Percentiles rank a stretch among this genome's conserved stretches.
Evolutionary conservation across 2,888 invertebrate species (phyloP).

Genomic region (Mimachlamys varia): DNA sequence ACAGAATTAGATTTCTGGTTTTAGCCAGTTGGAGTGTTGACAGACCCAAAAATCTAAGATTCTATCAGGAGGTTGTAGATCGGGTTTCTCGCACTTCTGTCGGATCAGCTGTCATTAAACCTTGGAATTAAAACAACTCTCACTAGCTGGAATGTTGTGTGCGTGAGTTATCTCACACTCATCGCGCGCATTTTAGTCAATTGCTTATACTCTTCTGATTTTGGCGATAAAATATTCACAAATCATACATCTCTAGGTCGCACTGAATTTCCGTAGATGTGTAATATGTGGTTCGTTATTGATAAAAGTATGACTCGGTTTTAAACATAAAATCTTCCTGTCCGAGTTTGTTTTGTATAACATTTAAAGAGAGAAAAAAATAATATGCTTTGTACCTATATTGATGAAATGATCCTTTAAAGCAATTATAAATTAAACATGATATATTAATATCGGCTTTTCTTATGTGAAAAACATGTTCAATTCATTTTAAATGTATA

Average conservation of each 20-base stretch:
- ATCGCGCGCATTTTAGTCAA: conserved; percentile 24
- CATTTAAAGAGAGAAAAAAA: too few species aligned
- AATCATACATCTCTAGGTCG: background rate
- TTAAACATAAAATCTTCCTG: too few species aligned
- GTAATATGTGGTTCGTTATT: background rate
- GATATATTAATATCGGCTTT: too few species aligned
- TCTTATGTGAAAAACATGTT: too few species aligned
- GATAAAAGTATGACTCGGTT: too few species aligned
- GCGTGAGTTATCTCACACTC: conserved; percentile 15
- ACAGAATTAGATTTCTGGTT: background rate
- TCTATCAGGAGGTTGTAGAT: background rate
- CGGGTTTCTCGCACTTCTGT: conserved; percentile 33
- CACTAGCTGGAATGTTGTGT: conserved; percentile 18
- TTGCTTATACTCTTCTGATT: conserved; percentile 17
- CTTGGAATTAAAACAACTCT: conserved; percentile 13
- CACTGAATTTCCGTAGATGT: background rate
- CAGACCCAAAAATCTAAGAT: conserved; percentile 1
- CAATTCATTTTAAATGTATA: too few species aligned
- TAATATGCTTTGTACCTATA: too few species aligned
- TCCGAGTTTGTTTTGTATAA: too few species aligned
- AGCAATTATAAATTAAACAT: too few species aligned
- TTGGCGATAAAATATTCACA: conserved; percentile 13
- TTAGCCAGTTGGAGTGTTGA: conserved; percentile 31
- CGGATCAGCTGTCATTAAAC: conserved; percentile 32
- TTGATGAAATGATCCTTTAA: too few species aligned